Evolutionary conservation across 2,113 vertebrate genomes (phyloP), one percentile per base, ranked within the genome.

Genomic region (Pogonocichla stellata): DNA sequence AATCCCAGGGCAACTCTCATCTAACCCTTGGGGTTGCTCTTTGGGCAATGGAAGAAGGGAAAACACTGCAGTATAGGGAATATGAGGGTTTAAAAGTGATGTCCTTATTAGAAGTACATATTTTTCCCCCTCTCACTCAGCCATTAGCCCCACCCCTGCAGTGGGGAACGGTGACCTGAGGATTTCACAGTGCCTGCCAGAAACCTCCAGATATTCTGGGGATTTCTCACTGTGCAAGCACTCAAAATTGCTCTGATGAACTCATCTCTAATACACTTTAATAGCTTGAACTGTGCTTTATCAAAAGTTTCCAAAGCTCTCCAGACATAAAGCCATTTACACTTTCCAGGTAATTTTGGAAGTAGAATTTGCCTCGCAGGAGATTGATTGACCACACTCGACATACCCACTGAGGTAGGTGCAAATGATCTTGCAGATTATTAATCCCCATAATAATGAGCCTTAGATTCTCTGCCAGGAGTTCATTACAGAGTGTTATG

Each of bases 271-370:
- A 93, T 56, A 48, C 4, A 23, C 31, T 90, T 77, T 42, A 88
- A 70, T 50, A 54, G 42, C 80, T 62, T 80, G 54, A 88, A 80
- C 64, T 73, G 51, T 50, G 38, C 73, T 96, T 94, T 78, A 94
- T 94, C 75, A 79, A 67, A 96, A 96, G 85, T 94, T 96, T 89
- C 74, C 36, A 81, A 69, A 95, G 70, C 61, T 89, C 92, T 86
- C 80, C 82, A 88, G 91, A 79, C 88, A 66, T 54, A 86, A 93
- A 90, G 45, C 34, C 86, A 93, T 90, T 94, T 93, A 86, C 33
- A 18, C 54, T 90, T 94, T 71, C 62, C 71, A 61, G 71, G 86
- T 93, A 92, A 95, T 96, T 95, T 95, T 86, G 92, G 54, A 80
- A 92, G 50, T 22, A 69, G 74, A 86, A 90, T 88, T 92, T 96